Evolutionary conservation across 2,888 invertebrate genomes (phyloP), one percentile per base, ranked within the genome.

Genomic region (Metacarcinus magister): DNA sequence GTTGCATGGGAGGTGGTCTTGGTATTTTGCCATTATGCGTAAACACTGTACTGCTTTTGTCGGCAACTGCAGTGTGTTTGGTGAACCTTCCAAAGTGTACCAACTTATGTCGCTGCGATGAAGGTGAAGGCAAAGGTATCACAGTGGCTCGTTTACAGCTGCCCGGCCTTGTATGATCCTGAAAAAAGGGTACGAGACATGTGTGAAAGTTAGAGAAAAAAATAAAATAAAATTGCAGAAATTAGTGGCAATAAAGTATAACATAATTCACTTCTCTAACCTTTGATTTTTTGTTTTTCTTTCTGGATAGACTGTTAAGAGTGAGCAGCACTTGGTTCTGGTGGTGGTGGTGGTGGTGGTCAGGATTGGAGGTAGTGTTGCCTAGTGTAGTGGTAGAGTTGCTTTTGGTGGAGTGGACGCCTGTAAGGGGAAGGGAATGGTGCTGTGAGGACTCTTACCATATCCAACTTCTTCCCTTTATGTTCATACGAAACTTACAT

Each of bases 281-380:
- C 93, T 93, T 67, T 28, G 43, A 75, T 16, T 28, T 48, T 44
- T 44, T 82, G 8, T n/a, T 28, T 46, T n/a, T 44, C 46, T 75
- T 75, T 2, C 43, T 13, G 28, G 75, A 75, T 23, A 39, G 13
- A 10, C 44, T 75, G 43, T 19, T 28, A n/a, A 75, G 93, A 7
- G 75, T 8, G 39, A 75, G 67, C 19, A 75, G 75, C 46, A 93
- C 48, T 67, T 93, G 93, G 46, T 93, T 87, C 39, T 87, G 87
- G 16, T 32, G 95, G 92, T 95, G 95, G 54, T 94, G 94, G 32
- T 54, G 89, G 67, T 92, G 95, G 32, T 46, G 44, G 16, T 95
- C 95, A 32, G 92, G 92, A 39, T 75, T 95, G 91, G 92, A 92
- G 75, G 90, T 10, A 13, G 92, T 92, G 46, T 46, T 95, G 32